phyloP scores from a whole-genome alignment of 2,797 vertebrate genomes.

The Arvicola amphibius region DNA sequence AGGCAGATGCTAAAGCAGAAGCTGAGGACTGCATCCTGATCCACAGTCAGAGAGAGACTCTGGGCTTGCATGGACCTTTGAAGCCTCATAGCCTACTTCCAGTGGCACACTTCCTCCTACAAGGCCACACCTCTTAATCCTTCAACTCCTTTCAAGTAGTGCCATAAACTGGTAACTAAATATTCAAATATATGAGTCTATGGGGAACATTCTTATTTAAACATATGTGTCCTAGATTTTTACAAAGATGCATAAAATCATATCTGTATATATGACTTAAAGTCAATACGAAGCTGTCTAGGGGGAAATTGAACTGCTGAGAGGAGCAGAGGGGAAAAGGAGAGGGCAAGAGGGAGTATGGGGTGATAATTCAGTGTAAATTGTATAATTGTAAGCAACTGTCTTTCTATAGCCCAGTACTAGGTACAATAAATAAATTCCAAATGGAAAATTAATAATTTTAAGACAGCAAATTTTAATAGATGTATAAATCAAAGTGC shows the following conservation, averaged over 20 bases:
- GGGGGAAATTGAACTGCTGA: not conserved
- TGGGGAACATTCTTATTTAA: not conserved
- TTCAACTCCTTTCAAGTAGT: not conserved
- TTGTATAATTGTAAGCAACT: not conserved
- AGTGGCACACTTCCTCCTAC: not conserved
- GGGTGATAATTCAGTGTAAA: too few species aligned
- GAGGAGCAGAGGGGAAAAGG: not conserved
- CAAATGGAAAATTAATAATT: not conserved
- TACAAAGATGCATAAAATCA: not conserved
- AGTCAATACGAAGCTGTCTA: not conserved
- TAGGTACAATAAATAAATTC: not conserved
- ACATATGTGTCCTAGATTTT: not conserved
- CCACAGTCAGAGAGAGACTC: not conserved
- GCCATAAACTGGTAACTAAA: not conserved
- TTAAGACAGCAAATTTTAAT: not conserved
- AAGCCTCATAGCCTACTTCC: not conserved
- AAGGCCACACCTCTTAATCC: not conserved
- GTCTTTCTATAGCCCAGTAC: not conserved
- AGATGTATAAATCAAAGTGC: not conserved
- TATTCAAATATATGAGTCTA: not conserved
- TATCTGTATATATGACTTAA: not conserved
- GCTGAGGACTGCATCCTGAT: not conserved
- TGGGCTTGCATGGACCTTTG: not conserved
- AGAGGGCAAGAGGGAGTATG: fast-evolving
- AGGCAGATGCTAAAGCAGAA: not conserved